These are phyloP conservation scores for Bos javanicus DNA, from an alignment of 2,113 vertebrate species.

Conservation along the genomic window DNA sequence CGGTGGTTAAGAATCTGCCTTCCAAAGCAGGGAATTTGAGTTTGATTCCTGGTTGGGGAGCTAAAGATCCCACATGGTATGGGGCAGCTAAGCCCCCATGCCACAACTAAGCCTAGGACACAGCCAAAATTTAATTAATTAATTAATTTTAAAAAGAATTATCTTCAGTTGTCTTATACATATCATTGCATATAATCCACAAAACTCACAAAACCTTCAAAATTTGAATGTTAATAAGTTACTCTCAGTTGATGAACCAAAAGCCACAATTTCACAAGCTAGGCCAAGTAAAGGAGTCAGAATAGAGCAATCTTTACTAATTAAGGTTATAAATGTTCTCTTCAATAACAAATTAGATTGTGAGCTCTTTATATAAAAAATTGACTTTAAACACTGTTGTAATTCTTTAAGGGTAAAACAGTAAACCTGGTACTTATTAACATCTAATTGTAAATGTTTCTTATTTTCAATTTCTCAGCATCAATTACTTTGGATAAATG, in stretches of 20 bases:
- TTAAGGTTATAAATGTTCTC: neutral
- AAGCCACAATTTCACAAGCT: neutral
- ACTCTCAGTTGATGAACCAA: neutral
- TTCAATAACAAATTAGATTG: neutral
- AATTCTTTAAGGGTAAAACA: slow-evolving; percentile 17
- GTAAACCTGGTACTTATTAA: neutral
- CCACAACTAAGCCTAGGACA: neutral
- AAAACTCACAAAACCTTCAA: neutral
- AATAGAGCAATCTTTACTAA: neutral
- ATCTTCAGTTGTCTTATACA: neutral
- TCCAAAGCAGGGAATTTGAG: neutral
- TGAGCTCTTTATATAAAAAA: neutral
- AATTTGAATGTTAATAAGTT: neutral
- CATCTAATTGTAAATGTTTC: neutral
- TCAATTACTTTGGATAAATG: neutral
- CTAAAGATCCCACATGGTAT: neutral
- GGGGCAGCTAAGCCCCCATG: neutral
- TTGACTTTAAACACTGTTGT: neutral
- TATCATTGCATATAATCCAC: neutral
- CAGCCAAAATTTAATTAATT: neutral
- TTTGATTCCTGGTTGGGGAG: neutral
- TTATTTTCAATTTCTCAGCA: slow-evolving; percentile 23
- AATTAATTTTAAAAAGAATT: neutral
- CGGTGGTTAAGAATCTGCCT: neutral
- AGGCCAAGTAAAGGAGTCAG: neutral